Evolutionary conservation across 2,888 invertebrate genomes (phyloP).

Genomic region (Allygus modestus): DNA sequence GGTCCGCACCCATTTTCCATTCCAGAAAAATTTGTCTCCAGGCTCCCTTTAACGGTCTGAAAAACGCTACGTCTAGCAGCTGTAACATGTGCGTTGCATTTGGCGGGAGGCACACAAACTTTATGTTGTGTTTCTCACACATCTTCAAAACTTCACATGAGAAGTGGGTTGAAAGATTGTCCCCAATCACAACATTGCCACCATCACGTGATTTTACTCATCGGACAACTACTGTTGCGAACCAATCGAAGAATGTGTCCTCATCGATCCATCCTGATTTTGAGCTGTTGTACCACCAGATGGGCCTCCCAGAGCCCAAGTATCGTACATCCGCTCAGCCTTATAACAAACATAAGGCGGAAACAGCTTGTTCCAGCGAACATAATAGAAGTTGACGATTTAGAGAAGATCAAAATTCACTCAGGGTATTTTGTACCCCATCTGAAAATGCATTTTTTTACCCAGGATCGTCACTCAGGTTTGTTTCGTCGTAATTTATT

Average conservation of each 20-base stretch:
- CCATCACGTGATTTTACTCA: background rate
- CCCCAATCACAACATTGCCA: background rate
- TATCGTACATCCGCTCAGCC: slow-evolving; percentile 61
- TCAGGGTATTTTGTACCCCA: slow-evolving; percentile 15
- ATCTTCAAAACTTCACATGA: background rate
- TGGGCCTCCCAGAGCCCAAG: slow-evolving; percentile 65
- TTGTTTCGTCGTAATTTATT: slow-evolving; percentile 10
- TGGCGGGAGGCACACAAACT: slow-evolving; percentile 66
- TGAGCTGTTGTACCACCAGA: slow-evolving; percentile 69
- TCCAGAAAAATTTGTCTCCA: slow-evolving; percentile 64
- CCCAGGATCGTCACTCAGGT: slow-evolving; percentile 29
- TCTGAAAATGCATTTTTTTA: background rate
- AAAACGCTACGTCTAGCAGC: slow-evolving; percentile 67
- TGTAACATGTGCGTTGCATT: slow-evolving; percentile 66
- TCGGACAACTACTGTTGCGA: slow-evolving; percentile 51
- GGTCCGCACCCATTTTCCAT: slow-evolving; percentile 49
- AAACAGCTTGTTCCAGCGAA: slow-evolving; percentile 63
- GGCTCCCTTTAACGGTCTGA: slow-evolving; percentile 65
- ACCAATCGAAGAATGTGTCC: slow-evolving; percentile 71
- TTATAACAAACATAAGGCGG: slow-evolving; percentile 66
- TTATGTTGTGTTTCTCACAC: slow-evolving; percentile 56
- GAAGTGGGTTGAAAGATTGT: background rate
- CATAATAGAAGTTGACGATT: background rate
- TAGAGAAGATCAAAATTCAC: background rate
- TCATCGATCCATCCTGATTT: slow-evolving; percentile 72